Evolutionary conservation across 2,797 vertebrate species (phyloP).

Genomic region (Streptopelia turtur): DNA sequence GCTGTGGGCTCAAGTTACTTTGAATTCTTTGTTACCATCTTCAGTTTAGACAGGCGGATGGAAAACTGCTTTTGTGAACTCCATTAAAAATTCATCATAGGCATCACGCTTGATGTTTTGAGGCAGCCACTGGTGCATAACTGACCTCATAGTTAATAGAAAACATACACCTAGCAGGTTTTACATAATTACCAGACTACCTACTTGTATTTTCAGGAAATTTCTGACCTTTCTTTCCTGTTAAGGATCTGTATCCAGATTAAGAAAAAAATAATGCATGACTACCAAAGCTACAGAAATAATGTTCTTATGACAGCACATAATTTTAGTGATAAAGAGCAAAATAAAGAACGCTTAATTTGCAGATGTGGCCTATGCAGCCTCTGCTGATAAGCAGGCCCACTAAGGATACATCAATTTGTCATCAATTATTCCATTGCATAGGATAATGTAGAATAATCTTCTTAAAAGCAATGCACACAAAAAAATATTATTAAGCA

Average conservation of each 20-base stretch:
- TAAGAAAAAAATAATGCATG: background rate
- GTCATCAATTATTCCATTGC: background rate
- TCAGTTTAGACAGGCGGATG: background rate
- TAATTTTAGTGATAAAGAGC: background rate
- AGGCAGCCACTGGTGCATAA: background rate
- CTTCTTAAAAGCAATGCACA: background rate
- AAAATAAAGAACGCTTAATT: background rate
- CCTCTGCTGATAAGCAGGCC: background rate
- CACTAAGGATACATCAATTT: background rate
- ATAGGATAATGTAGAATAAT: background rate
- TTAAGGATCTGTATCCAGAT: background rate
- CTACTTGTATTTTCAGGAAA: background rate
- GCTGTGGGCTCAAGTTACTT: background rate
- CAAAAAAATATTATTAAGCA: background rate
- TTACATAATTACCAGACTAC: background rate
- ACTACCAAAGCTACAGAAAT: background rate
- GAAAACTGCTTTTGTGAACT: background rate
- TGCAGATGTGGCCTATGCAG: background rate
- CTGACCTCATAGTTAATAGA: background rate
- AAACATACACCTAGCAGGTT: background rate
- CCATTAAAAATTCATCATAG: background rate
- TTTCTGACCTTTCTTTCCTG: background rate
- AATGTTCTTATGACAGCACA: background rate
- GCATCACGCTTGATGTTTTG: background rate
- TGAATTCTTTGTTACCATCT: background rate